phyloP scores from a whole-genome alignment of 2,113 vertebrate species.

The Alligator sinensis region DNA sequence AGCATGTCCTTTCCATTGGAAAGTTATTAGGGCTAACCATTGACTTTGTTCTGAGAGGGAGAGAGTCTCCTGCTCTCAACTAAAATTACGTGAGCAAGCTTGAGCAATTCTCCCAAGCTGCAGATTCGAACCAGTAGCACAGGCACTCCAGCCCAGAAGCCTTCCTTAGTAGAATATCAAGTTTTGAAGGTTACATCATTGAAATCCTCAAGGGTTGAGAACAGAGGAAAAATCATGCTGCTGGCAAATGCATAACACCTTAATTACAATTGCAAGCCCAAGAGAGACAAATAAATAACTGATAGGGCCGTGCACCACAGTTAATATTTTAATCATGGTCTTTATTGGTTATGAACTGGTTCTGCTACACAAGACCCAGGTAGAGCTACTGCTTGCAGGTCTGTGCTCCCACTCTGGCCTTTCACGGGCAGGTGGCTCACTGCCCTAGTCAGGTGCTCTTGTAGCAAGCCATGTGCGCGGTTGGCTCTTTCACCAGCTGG shows the following conservation, averaged over 20 bases:
- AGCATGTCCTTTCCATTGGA: not conserved
- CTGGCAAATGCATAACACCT: not conserved
- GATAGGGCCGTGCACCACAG: not conserved
- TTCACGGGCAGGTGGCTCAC: not conserved
- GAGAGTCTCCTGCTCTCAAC: not conserved
- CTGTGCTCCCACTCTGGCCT: not conserved
- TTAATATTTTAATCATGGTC: not conserved
- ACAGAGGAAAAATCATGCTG: not conserved
- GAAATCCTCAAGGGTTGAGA: rapidly evolving
- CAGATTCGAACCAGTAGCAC: rapidly evolving
- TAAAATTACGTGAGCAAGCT: not conserved
- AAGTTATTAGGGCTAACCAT: not conserved
- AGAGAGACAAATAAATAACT: not conserved
- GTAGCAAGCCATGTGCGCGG: not conserved
- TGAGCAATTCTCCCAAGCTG: not conserved
- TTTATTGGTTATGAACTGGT: not conserved
- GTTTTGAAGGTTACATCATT: slow-evolving; percentile 9
- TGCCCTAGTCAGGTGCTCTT: not conserved
- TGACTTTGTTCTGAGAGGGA: not conserved
- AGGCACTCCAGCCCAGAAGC: not conserved
- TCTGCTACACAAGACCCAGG: not conserved
- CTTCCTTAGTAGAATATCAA: not conserved
- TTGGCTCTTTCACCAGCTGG: not conserved
- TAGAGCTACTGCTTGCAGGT: not conserved
- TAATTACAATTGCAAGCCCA: not conserved